Percentiles rank a stretch among this genome's conserved stretches.
Conservation (phyloP, 1,140 invertebrate species). For the Zaprionus africanus region DNA sequence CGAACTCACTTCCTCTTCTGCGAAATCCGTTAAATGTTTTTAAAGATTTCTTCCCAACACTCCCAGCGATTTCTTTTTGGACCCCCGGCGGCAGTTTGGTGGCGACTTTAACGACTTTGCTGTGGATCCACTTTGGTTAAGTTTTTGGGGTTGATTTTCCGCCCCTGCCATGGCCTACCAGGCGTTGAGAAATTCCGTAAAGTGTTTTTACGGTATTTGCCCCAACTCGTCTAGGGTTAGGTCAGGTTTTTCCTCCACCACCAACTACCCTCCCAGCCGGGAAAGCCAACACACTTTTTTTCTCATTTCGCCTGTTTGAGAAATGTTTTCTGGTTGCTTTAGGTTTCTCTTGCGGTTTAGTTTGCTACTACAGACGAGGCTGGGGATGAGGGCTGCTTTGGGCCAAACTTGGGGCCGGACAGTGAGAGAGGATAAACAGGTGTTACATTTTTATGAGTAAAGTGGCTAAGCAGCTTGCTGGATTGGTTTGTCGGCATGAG, state of each 20-base stretch:
- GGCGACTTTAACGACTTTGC: constrained; percentile 64
- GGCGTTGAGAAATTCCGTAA: constrained; percentile 81
- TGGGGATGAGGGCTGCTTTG: constrained; percentile 8
- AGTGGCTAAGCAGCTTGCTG: constrained; percentile 70
- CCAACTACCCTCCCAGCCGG: not conserved
- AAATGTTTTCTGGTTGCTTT: constrained; percentile 53
- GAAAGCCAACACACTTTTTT: not conserved
- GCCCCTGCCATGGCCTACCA: constrained; percentile 71
- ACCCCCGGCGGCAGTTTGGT: constrained; percentile 52
- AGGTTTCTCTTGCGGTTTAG: constrained; percentile 45
- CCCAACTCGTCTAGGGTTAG: constrained; percentile 52
- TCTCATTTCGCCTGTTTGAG: constrained; percentile 32
- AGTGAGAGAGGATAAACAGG: constrained; percentile 69
- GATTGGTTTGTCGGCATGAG: not conserved
- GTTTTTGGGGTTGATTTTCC: constrained; percentile 74
- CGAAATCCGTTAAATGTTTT: constrained; percentile 78
- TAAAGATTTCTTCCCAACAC: constrained; percentile 57
- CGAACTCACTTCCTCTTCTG: not conserved
- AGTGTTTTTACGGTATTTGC: constrained; percentile 82
- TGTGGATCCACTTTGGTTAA: constrained; percentile 55
- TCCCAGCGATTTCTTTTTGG: constrained; percentile 46
- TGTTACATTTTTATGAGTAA: constrained; percentile 76
- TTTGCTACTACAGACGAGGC: not conserved
- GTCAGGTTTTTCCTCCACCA: constrained; percentile 53
- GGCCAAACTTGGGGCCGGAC: constrained; percentile 5